Percentiles rank a stretch among this genome's conserved stretches.
Conservation (phyloP, 2,113 vertebrate species). For the Asarcornis scutulata region DNA sequence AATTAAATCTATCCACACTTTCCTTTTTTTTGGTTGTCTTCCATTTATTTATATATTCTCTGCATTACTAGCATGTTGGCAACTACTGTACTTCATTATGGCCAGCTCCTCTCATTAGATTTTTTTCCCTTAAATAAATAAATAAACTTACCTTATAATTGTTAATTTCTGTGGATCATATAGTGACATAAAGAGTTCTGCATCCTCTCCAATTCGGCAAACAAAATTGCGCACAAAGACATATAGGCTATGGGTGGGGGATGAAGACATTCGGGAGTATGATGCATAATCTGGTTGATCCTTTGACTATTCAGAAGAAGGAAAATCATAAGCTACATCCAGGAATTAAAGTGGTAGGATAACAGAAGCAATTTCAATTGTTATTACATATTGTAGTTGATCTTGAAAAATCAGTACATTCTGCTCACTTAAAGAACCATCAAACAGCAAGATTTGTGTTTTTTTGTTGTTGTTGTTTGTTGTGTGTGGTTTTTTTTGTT, state of each 20-base stretch:
- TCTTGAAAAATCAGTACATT: background rate
- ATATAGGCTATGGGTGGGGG: conserved; percentile 95
- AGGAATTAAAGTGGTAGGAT: background rate
- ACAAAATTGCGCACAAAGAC: conserved; percentile 98
- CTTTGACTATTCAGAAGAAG: conserved; percentile 80
- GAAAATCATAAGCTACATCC: background rate
- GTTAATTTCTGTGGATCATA: conserved; percentile 90
- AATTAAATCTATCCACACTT: background rate
- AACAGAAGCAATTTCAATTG: background rate
- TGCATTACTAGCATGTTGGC: background rate
- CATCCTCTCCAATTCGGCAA: conserved; percentile 95
- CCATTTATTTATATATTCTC: background rate
- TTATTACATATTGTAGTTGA: background rate
- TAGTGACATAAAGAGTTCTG: conserved; percentile 97
- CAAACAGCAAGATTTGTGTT: background rate
- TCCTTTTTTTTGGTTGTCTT: background rate
- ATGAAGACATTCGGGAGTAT: conserved; percentile 88
- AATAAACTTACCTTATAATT: conserved; percentile 86
- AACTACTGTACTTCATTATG: background rate
- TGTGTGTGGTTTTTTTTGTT: too few relatives aligned
- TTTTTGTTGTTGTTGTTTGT: too few relatives aligned
- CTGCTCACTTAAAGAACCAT: background rate
- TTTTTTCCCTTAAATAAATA: background rate
- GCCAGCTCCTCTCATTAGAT: background rate
- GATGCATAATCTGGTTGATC: conserved; percentile 88